Percentiles rank a stretch among this genome's conserved stretches.
Evolutionary conservation across 2,113 vertebrate genomes (phyloP).

Genomic region (Genyomyrus donnyi): DNA sequence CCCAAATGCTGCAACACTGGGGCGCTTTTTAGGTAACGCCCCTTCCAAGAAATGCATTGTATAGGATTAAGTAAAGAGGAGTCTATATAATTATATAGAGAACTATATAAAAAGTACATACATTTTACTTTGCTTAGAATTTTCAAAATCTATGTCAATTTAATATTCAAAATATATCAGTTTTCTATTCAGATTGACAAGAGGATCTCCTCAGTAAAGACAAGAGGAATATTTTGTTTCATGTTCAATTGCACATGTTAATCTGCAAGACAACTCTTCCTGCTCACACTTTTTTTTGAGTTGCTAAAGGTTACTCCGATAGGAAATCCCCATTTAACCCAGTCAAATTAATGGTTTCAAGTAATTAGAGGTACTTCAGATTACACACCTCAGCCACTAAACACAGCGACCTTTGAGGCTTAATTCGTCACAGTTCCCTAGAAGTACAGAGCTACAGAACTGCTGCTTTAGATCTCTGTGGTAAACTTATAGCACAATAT

Average conservation of each 20-base stretch:
- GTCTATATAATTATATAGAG: too few relatives aligned
- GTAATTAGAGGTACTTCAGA: not conserved
- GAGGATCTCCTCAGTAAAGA: not conserved
- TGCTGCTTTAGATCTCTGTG: not conserved
- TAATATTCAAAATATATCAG: not conserved
- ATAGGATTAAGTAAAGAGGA: not conserved
- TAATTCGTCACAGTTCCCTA: not conserved
- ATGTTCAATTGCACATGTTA: not conserved
- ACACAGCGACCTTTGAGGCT: not conserved
- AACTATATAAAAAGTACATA: constrained; percentile 46
- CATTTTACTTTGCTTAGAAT: constrained; percentile 1
- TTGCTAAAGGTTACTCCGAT: not conserved
- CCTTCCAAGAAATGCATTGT: constrained; percentile 31
- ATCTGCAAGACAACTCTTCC: not conserved
- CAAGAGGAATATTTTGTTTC: not conserved
- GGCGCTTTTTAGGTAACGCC: not conserved
- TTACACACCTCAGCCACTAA: not conserved
- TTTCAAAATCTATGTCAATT: not conserved
- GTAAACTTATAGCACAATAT: not conserved
- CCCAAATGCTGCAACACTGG: not conserved
- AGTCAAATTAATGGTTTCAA: not conserved
- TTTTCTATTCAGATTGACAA: not conserved
- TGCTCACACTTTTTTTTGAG: not conserved
- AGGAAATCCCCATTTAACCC: not conserved
- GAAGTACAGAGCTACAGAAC: not conserved